Conservation (phyloP, 2,113 vertebrate species). For the Anolis carolinensis region DNA sequence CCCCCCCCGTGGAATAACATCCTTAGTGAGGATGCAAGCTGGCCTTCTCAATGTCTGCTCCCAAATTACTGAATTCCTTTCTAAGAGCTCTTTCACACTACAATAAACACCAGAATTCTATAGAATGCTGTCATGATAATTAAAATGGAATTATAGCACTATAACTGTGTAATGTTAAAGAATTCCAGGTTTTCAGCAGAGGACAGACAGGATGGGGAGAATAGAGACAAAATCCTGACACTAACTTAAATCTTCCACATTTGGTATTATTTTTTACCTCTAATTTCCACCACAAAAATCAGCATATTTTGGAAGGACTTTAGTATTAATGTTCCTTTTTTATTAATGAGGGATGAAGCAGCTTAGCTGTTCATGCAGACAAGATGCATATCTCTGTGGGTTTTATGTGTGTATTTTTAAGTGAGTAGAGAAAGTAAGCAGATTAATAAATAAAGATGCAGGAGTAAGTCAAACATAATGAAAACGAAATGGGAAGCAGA, state of each 20-base stretch:
- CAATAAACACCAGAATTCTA: too few relatives aligned
- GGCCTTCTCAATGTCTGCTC: too few relatives aligned
- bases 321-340: neutral
- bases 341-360: neutral
- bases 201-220: too few relatives aligned
- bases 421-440: constrained; percentile 40
- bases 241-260: neutral
- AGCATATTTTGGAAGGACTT: neutral
- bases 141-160: too few relatives aligned
- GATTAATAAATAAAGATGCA: constrained; percentile 58
- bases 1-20: too few relatives aligned
- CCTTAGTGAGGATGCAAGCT: too few relatives aligned
- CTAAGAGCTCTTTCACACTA: too few relatives aligned
- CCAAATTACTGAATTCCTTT: too few relatives aligned
- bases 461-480: constrained; percentile 41
- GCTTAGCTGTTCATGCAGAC: constrained; percentile 46
- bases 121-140: too few relatives aligned
- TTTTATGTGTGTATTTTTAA: neutral
- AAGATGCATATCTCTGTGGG: constrained; percentile 7
- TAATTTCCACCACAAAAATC: neutral
- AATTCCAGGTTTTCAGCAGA: too few relatives aligned
- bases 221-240: too few relatives aligned
- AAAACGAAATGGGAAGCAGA: constrained; percentile 49
- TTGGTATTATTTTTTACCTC: neutral
- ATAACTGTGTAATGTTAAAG: too few relatives aligned